Percentiles rank a stretch among this genome's conserved stretches.
These are phyloP conservation scores for Parazoanthus swiftii DNA, from an alignment of 92 coral and sea anemone species.

Conservation along the genomic window DNA sequence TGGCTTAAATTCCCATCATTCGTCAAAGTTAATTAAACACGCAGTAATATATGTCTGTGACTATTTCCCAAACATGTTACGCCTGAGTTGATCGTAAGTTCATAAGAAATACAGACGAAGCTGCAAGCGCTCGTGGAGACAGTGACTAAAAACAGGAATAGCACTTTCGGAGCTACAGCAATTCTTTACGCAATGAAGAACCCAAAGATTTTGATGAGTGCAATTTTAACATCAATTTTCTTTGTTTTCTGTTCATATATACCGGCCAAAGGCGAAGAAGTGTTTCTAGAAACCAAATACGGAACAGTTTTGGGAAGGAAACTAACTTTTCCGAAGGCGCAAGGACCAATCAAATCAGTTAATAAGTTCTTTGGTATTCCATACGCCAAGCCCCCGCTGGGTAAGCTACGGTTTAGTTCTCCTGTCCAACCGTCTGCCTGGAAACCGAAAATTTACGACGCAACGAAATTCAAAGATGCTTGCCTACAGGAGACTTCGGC, in stretches of 20 bases:
- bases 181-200: background rate
- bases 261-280: background rate
- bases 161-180: background rate
- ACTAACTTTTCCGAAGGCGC: constrained; percentile 48
- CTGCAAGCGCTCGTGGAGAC: background rate
- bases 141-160: background rate
- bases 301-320: constrained; percentile 62
- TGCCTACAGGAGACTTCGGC: constrained; percentile 60
- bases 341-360: constrained; percentile 59
- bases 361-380: constrained; percentile 79
- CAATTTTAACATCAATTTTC: background rate
- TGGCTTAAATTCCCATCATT: constrained; percentile 26
- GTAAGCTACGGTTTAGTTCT: constrained; percentile 62
- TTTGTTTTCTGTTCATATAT: background rate
- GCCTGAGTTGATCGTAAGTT: background rate
- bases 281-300: constrained; percentile 51
- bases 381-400: constrained; percentile 74
- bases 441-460: constrained; percentile 63
- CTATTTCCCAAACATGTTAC: background rate
- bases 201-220: background rate
- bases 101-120: background rate
- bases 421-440: constrained; percentile 57
- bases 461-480: constrained; percentile 59
- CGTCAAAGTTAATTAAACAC: constrained; percentile 27
- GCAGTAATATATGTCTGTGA: constrained; percentile 8